Percentiles rank a stretch among this genome's conserved stretches.
Conservation (phyloP, 1,140 invertebrate genomes). For the Diploscapter pachys region DNA sequence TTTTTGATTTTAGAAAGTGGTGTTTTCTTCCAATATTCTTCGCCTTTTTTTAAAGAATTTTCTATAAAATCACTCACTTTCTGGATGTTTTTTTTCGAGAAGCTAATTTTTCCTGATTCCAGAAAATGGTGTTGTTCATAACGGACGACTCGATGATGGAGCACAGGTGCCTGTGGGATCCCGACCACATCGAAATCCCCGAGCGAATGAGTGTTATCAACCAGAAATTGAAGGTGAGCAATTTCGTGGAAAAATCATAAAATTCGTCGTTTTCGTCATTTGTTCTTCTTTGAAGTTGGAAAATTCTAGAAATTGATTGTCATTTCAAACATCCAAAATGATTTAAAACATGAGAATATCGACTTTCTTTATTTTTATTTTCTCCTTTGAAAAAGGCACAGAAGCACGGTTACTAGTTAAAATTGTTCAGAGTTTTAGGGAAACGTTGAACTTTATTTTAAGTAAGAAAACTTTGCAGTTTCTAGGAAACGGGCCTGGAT, state of each 20-base stretch:
- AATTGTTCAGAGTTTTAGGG: too few species aligned
- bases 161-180: conserved; percentile 10
- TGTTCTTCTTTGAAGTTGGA: too few species aligned
- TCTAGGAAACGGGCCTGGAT: too few species aligned
- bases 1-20: neutral
- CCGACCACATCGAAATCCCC: conserved; percentile 10
- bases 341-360: too few species aligned
- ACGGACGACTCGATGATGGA: neutral
- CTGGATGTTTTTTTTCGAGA: neutral
- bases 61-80: neutral
- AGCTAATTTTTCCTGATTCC: conserved; percentile 1
- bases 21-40: neutral
- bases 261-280: neutral
- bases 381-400: too few species aligned
- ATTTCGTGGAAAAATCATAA: neutral
- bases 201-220: conserved; percentile 3
- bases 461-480: too few species aligned
- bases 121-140: conserved; percentile 7
- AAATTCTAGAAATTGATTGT: too few species aligned
- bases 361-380: too few species aligned
- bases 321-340: too few species aligned
- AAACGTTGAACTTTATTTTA: too few species aligned
- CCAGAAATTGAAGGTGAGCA: conserved; percentile 6
- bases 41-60: neutral
- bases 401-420: too few species aligned